Conservation (phyloP, 2,797 vertebrate species). For the Typhlichthys eigenmanni region DNA sequence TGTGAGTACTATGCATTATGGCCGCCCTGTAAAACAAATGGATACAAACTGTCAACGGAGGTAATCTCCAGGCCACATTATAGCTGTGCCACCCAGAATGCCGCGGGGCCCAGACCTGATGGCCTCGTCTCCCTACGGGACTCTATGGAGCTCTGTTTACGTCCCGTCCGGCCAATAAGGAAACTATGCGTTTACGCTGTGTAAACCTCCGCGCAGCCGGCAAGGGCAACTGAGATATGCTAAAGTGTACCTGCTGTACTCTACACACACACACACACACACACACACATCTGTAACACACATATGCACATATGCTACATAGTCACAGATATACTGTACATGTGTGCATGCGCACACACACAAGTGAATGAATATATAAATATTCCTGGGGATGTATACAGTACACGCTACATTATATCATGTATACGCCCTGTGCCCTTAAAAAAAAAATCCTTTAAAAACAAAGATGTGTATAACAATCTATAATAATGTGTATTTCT, state of each 20-base stretch:
- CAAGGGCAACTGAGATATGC: slow-evolving; percentile 65
- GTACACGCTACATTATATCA: background rate
- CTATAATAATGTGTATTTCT: too few species aligned
- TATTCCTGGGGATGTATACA: background rate
- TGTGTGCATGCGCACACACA: slow-evolving; percentile 2
- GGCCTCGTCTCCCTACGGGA: slow-evolving; percentile 50
- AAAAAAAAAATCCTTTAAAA: slow-evolving; percentile 4
- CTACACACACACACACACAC: background rate
- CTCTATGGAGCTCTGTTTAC: slow-evolving; percentile 60
- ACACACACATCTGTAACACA: background rate
- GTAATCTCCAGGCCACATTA: slow-evolving; percentile 40
- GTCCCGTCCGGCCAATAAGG: slow-evolving; percentile 57
- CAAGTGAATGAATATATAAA: background rate
- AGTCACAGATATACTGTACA: background rate
- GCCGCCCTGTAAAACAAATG: slow-evolving; percentile 37
- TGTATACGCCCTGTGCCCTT: background rate
- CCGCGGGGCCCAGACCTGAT: slow-evolving; percentile 32
- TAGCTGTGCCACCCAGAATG: slow-evolving; percentile 62
- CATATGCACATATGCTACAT: background rate
- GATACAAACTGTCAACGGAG: slow-evolving; percentile 59
- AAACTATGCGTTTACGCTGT: slow-evolving; percentile 74
- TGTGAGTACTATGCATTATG: slow-evolving; percentile 36
- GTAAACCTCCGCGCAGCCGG: slow-evolving; percentile 62
- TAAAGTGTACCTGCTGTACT: slow-evolving; percentile 74
- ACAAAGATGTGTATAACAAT: too few species aligned